phyloP scores from a whole-genome alignment of 1,140 invertebrate genomes.

The Samia ricini region DNA sequence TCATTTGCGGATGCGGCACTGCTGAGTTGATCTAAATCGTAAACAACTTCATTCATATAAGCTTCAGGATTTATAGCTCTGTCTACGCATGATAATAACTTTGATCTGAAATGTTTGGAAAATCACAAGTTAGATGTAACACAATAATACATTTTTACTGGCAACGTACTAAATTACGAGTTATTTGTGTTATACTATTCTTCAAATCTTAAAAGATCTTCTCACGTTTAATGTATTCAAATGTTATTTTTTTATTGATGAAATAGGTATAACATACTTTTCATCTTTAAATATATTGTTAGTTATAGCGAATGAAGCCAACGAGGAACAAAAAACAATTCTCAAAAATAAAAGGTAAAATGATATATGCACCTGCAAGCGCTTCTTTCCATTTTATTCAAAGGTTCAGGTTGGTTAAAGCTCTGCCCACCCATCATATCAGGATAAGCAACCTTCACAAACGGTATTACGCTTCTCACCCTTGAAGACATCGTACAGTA shows the following conservation, averaged over 20 bases:
- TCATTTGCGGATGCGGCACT: conserved; percentile 22
- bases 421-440: conserved; percentile 81
- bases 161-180: too few species aligned
- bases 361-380: conserved; percentile 77
- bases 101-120: conserved; percentile 57
- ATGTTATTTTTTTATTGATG: not conserved
- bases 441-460: conserved; percentile 88
- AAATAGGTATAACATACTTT: too few species aligned
- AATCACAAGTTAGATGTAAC: too few species aligned
- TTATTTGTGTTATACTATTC: too few species aligned
- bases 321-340: too few species aligned
- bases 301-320: too few species aligned
- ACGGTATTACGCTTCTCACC: conserved; percentile 81
- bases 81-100: conserved; percentile 80
- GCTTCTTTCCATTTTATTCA: conserved; percentile 81
- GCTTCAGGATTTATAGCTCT: conserved; percentile 79
- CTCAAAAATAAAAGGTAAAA: too few species aligned
- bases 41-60: conserved; percentile 83
- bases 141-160: too few species aligned
- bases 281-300: too few species aligned
- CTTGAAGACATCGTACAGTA: conserved; percentile 69
- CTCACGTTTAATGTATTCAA: not conserved
- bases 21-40: conserved; percentile 83
- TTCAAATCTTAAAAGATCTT: not conserved
- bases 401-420: conserved; percentile 76